Base-by-base conservation (phyloP, 2,797 vertebrate genomes). In the Triplophysa bombifrons region DNA sequence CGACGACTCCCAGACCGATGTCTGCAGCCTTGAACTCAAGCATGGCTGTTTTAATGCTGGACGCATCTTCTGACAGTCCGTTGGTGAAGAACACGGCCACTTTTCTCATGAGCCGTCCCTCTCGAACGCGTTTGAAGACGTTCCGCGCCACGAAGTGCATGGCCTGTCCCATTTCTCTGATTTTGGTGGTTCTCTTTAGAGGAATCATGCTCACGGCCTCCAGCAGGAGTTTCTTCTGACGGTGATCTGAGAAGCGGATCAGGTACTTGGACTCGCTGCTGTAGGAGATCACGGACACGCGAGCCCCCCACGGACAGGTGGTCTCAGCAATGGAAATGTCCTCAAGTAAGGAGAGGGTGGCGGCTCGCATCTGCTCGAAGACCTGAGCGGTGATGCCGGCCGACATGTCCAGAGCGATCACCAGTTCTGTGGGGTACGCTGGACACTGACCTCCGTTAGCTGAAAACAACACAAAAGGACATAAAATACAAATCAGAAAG, bases 361-460 rank as follows among this genome's bases (percentile, higher is more conserved):
- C 90, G 0, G 66, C 78, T 44, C 91, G 95, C 92, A 96, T 96
- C 66, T 85, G 89, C 85, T 94, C 89, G 34, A 97, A 96, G 14
- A 84, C 87, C 1, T 13, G 13, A 2, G 80, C 41, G 0, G 89
- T 89, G 82, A 96, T 91, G 0, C 92, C 92, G 0, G 74, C 81
- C 0, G 95, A 97, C 92, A 94, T 93, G 85, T 98, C 96, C 60
- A 98, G 88, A 48, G 91, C 94, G 10, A 99, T 92, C 27, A 94
- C 94, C 89, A 96, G 90, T 88, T 98, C 96, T 0, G 94, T 96
- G 58, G 94, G 96, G 87, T 92, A 94, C 13, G 66, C 88, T 0
- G 95, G 95, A 75, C 96, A 96, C 0, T 60, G 80, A 0, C 82
- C 19, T 20, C 34, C 85, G 7, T 68, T 55, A 74, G 82, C 93